Conservation (phyloP, 2,797 vertebrate genomes). For the Alosa sapidissima region DNA sequence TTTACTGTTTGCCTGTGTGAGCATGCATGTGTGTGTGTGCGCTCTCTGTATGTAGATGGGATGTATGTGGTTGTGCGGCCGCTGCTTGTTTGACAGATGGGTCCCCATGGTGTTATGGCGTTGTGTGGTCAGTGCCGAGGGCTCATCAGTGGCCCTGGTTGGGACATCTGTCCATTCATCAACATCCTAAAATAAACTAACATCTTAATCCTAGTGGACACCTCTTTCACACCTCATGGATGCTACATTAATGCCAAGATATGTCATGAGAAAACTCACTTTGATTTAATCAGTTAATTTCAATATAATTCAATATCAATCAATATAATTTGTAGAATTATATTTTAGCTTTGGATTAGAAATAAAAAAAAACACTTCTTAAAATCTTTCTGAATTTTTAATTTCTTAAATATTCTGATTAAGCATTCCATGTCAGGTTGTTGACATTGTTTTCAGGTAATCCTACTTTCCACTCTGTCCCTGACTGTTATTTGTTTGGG, state of each 20-base stretch:
- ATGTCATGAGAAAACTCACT: not conserved
- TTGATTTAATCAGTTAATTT: not conserved
- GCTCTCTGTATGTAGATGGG: not conserved
- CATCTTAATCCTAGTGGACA: not conserved
- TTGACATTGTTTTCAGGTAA: not conserved
- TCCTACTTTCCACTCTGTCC: not conserved
- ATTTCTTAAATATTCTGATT: not conserved
- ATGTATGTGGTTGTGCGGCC: not conserved
- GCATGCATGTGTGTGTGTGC: not conserved
- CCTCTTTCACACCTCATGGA: not conserved
- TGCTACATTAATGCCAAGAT: not conserved
- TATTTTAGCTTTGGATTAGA: not conserved
- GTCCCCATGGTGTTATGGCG: conserved; percentile 8
- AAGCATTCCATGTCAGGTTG: not conserved
- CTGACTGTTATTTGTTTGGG: not conserved
- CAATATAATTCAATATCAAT: too few relatives aligned
- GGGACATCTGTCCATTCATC: not conserved
- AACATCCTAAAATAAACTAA: not conserved
- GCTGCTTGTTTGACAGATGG: conserved; percentile 21
- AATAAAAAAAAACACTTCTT: not conserved
- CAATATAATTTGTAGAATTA: not conserved
- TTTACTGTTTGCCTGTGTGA: conserved; percentile 3
- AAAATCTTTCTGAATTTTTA: not conserved
- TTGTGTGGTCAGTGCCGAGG: not conserved
- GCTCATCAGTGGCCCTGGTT: conserved; percentile 14